Evolutionary conservation across 2,113 vertebrate genomes (phyloP).

Genomic region (Neodontobutis hainanensis): DNA sequence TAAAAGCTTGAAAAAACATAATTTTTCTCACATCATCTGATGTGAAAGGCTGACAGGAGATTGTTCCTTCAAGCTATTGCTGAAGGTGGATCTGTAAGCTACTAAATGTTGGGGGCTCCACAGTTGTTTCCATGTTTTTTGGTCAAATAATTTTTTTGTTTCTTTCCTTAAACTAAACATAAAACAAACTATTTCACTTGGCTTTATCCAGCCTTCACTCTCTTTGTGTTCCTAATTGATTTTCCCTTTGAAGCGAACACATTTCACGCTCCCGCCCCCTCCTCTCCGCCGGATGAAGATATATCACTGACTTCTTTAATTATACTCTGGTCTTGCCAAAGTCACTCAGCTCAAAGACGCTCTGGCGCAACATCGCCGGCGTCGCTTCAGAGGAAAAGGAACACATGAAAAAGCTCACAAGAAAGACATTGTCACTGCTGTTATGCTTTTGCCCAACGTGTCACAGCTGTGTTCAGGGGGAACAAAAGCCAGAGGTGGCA

Average conservation of each 20-base stretch:
- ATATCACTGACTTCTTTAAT: slow-evolving; percentile 42
- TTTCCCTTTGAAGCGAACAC: slow-evolving; percentile 26
- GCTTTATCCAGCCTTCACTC: slow-evolving; percentile 2
- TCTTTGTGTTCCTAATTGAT: slow-evolving; percentile 26
- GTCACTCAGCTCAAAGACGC: slow-evolving; percentile 28
- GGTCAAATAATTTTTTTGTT: background rate
- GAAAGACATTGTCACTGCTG: slow-evolving; percentile 22
- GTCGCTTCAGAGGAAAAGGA: slow-evolving; percentile 2
- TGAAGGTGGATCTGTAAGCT: no score
- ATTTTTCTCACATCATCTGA: no score
- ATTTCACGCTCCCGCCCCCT: background rate
- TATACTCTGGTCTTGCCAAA: slow-evolving; percentile 23
- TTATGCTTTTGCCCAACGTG: slow-evolving; percentile 27
- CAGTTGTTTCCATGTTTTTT: no score
- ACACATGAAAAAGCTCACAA: slow-evolving; percentile 30
- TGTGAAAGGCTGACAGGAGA: no score
- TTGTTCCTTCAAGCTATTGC: no score
- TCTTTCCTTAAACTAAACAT: background rate
- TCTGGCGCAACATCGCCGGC: slow-evolving; percentile 21
- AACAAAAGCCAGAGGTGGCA: slow-evolving; percentile 38
- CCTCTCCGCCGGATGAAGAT: slow-evolving; percentile 26
- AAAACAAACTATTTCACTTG: background rate
- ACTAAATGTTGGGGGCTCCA: no score
- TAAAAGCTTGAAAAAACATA: no score
- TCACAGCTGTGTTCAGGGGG: slow-evolving; percentile 21